Base-by-base conservation (phyloP, 1,140 invertebrate genomes). In the Caenorhabditis remanei region DNA sequence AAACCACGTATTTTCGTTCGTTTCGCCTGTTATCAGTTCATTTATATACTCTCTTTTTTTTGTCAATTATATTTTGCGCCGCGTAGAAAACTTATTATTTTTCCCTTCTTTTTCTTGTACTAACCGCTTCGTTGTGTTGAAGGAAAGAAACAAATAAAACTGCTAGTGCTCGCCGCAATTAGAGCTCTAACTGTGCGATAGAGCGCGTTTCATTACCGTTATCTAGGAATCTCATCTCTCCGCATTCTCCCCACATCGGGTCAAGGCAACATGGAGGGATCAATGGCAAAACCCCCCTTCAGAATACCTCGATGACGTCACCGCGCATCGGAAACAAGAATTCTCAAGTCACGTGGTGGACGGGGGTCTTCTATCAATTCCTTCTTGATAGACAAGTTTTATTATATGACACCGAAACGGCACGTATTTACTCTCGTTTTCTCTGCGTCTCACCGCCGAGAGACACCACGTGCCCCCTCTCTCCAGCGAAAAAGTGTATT, bases 321-420 rank as follows among this genome's bases (percentile, higher is more conserved):
- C 40, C 21, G 40, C n/a, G 24, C 63, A 65, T 40, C 50, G 19
- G 55, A 46, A 46, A 71, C 40, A 19, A 19, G 41, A 46, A 71
- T 46, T 9, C 8, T 24, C 79, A 55, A 32, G 79, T 83, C 79
- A 83, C 79, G 79, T 83, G 79, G 79, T 55, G 24, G 5, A 24
- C 4, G 8, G 24, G 32, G 32, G 32, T 32, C 24, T 43, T 53
- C 24, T 53, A 24, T 50, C 48, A 6, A 55, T 32, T 56, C 19
- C 4, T 55, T 46, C 4, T 55, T 46, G 32, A 32, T 32, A 46
- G 65, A 71, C 41, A 71, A n/a, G 65, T 71, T 46, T 41, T 46
- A 8, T n/a, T 8, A 71, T 13, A 71, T 63, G 61, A 43, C 32
- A 71, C 32, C 21, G n/a, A 32, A 55, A 41, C 21, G 48, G 48